Evolutionary conservation across 2,797 vertebrate species (phyloP).

Genomic region (Halcyon badia): DNA sequence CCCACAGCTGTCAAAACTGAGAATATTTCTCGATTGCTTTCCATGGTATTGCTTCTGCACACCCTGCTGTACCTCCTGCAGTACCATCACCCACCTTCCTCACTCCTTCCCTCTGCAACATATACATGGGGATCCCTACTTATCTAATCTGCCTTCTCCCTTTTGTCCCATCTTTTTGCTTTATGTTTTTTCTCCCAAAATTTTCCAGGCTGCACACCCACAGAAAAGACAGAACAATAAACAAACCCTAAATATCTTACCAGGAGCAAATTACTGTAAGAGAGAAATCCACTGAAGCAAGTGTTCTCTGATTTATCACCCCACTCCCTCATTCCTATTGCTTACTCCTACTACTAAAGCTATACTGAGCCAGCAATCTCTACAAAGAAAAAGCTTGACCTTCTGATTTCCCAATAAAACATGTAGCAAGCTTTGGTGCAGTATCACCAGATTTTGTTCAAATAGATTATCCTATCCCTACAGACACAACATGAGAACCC

Average conservation of each 20-base stretch:
- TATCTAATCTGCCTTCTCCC: background rate
- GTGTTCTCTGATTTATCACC: background rate
- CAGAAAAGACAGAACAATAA: background rate
- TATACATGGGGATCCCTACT: background rate
- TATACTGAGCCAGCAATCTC: background rate
- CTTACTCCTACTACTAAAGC: background rate
- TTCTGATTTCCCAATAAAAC: constrained; percentile 20
- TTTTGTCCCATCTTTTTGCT: background rate
- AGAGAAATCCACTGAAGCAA: background rate
- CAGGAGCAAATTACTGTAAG: background rate
- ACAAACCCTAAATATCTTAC: background rate
- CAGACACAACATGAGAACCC: background rate
- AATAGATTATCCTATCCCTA: background rate
- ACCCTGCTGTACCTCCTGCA: background rate
- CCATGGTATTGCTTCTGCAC: background rate
- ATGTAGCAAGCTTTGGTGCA: background rate
- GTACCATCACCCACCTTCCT: background rate
- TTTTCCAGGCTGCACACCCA: background rate
- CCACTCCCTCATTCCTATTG: constrained; percentile 13
- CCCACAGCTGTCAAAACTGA: background rate
- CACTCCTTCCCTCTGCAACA: background rate
- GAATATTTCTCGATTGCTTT: background rate
- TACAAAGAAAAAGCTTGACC: background rate
- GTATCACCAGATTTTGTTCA: background rate
- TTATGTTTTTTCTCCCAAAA: fast-evolving